Evolutionary conservation across 37 sponge, comb jelly and placozoan species (phyloP), one percentile per base, ranked within the genome.

Genomic region (Halichondria panicea): DNA sequence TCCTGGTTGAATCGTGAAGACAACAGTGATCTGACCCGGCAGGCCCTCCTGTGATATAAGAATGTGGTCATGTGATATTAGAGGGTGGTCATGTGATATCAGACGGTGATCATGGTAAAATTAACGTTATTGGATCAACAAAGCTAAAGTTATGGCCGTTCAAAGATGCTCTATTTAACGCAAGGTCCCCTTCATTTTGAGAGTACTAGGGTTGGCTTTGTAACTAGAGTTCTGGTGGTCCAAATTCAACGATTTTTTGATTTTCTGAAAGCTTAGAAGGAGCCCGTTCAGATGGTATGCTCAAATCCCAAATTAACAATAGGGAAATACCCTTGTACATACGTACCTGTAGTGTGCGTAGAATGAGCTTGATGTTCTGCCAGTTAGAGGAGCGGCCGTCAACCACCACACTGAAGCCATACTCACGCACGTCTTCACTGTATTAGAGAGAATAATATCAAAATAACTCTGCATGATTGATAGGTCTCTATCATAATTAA

Each of bases 381-480:
- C 93, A 93, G 32, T 61, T 77, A 27, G 77, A 75, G 63, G 15
- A 39, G 27, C 86, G 81, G 9, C 74, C 82, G 58, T 93, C 93
- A 21, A 93, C 72, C 18, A 93, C 68, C 50, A 88, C 76, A 33
- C 62, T 59, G 65, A 81, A 93, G 0, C 93, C 93, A 77, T 55
- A 63, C 71, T 88, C 86, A 11, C 78, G 60, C 32, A 88, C 79
- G n/a, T 93, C 93, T 45, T 79, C 77, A 56, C 85, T 85, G 43
- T 19, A 69, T 35, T n/a, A 22, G 25, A 39, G 52, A 25, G 52
- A 43, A 24, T 27, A n/a, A n/a, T n/a, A n/a, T n/a, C n/a, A n/a
- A n/a, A n/a, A n/a, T n/a, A n/a, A n/a, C n/a, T n/a, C n/a, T n/a
- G n/a, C n/a, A n/a, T n/a, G n/a, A n/a, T n/a, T n/a, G n/a, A 9